Evolutionary conservation across 2,113 vertebrate species (phyloP).

Genomic region (Phylloscopus trochilus): DNA sequence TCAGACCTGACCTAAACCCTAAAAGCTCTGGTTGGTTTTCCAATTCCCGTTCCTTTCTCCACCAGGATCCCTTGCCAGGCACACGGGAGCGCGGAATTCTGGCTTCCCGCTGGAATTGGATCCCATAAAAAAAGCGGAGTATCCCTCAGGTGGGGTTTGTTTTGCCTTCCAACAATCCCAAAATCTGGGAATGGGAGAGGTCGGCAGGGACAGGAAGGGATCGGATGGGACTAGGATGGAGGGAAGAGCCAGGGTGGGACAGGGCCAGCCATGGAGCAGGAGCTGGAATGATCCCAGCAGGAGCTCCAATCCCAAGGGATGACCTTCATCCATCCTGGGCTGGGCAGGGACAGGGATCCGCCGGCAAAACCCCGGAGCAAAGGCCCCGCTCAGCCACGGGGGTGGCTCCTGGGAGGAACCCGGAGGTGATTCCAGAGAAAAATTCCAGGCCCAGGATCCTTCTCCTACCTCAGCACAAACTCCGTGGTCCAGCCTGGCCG

Average conservation of each 20-base stretch:
- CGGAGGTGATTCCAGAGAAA: neutral
- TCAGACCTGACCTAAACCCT: neutral
- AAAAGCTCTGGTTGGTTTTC: neutral
- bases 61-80: accelerated
- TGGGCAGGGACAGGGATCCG: neutral
- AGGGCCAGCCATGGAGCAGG: neutral
- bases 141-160: neutral
- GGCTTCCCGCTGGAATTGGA: neutral
- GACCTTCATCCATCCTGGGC: accelerated
- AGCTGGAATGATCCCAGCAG: neutral
- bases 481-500: accelerated
- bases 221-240: neutral
- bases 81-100: neutral
- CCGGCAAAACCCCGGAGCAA: neutral
- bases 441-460: neutral
- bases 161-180: neutral
- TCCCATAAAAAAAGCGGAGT: neutral
- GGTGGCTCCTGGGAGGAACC: neutral
- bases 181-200: neutral
- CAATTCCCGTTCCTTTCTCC: neutral
- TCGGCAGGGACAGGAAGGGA: neutral
- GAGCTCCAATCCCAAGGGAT: neutral
- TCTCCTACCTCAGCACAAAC: neutral
- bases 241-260: neutral
- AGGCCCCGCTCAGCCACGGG: neutral